Evolutionary conservation across 2,113 vertebrate genomes (phyloP).

Genomic region (Aix galericulata): DNA sequence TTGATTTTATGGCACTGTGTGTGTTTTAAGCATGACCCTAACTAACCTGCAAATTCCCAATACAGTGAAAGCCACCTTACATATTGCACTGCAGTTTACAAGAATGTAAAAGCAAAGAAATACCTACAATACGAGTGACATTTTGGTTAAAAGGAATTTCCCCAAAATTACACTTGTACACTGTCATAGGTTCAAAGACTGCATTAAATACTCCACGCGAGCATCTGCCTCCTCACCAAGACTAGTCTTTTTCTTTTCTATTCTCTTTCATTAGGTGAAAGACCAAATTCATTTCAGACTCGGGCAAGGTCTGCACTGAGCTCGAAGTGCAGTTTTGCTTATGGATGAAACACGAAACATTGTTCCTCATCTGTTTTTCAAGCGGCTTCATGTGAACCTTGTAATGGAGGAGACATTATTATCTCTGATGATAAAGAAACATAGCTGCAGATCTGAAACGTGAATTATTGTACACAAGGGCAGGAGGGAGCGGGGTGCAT

Average conservation of each 20-base stretch:
- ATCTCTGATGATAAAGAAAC: neutral
- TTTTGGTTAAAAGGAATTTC: neutral
- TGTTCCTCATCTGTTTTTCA: neutral
- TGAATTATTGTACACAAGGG: accelerated
- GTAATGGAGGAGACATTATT: neutral
- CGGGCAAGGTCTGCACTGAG: neutral
- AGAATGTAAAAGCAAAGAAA: neutral
- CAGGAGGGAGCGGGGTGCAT: no score
- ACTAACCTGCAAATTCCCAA: neutral
- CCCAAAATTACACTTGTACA: neutral
- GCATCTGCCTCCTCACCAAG: neutral
- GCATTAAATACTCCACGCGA: accelerated
- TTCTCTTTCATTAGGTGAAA: neutral
- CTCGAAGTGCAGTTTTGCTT: neutral
- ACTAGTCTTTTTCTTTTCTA: neutral
- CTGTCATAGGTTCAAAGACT: neutral
- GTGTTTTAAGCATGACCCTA: neutral
- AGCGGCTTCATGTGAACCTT: accelerated
- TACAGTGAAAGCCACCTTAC: neutral
- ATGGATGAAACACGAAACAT: neutral
- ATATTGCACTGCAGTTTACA: neutral
- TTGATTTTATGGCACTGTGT: neutral
- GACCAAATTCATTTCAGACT: neutral
- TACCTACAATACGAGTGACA: neutral
- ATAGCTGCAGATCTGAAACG: accelerated